Conservation (phyloP, 2,113 vertebrate species). For the Meles meles region DNA sequence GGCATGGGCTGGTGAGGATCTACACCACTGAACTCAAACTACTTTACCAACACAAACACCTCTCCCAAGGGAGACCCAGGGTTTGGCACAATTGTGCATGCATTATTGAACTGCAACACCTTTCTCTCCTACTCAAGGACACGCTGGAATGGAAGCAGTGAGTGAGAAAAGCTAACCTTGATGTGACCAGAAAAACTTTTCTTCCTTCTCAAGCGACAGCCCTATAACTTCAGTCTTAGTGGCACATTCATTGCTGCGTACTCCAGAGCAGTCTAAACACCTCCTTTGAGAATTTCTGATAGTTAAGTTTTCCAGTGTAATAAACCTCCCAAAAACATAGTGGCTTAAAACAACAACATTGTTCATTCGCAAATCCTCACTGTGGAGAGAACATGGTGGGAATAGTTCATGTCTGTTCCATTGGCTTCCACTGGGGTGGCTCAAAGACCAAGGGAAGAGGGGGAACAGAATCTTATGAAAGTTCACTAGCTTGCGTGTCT, state of each 20-base stretch:
- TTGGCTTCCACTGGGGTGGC: background rate
- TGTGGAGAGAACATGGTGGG: background rate
- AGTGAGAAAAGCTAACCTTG: background rate
- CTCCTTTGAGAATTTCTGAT: background rate
- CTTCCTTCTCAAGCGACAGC: background rate
- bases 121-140: background rate
- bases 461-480: accelerated
- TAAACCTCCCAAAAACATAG: background rate
- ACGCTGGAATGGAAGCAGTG: accelerated
- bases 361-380: background rate
- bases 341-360: background rate
- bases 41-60: background rate
- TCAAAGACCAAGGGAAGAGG: background rate
- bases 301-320: background rate
- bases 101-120: background rate
- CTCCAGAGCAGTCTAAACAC: background rate
- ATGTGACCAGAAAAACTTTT: background rate
- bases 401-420: background rate
- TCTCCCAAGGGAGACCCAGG: background rate
- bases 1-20: accelerated
- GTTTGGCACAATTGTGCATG: accelerated
- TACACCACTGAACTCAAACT: background rate
- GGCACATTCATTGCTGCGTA: background rate
- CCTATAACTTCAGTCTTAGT: background rate
- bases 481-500: background rate